These are phyloP conservation scores for Euthynnus affinis DNA, from an alignment of 2,797 vertebrate species.

Conservation along the genomic window DNA sequence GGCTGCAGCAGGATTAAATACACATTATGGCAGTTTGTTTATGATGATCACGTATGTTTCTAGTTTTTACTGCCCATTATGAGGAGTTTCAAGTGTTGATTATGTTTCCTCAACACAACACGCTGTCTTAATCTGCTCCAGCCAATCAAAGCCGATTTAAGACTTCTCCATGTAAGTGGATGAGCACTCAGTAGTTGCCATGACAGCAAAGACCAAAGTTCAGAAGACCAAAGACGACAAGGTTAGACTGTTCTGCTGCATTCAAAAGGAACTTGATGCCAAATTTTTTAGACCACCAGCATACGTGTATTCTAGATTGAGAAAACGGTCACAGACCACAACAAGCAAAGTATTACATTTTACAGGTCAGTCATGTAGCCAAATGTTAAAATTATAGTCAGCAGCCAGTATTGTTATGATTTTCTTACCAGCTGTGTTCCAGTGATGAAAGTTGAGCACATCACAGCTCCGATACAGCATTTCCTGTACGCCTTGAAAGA, in stretches of 20 bases:
- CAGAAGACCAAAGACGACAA: conserved; percentile 27
- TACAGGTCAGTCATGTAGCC: background rate
- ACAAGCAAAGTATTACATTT: background rate
- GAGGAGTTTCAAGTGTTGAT: conserved; percentile 2
- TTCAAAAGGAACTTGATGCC: background rate
- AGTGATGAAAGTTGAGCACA: conserved; percentile 40
- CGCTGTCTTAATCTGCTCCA: conserved; percentile 62
- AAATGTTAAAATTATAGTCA: background rate
- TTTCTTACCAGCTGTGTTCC: background rate
- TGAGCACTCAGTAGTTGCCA: conserved; percentile 61
- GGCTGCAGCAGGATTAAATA: background rate
- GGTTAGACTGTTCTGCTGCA: background rate
- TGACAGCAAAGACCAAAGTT: conserved; percentile 71
- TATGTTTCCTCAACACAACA: conserved; percentile 47
- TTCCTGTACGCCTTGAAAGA: conserved; percentile 37
- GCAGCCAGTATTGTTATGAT: background rate
- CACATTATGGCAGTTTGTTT: background rate
- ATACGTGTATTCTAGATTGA: background rate
- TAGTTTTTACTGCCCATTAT: background rate
- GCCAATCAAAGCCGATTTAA: conserved; percentile 79
- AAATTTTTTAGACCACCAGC: background rate
- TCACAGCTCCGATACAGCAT: conserved; percentile 25
- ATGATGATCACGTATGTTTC: background rate
- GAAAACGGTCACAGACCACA: background rate
- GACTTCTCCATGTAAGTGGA: conserved; percentile 72